Base-by-base conservation (phyloP, 2,113 vertebrate species). In the Hemibagrus wyckioides region DNA sequence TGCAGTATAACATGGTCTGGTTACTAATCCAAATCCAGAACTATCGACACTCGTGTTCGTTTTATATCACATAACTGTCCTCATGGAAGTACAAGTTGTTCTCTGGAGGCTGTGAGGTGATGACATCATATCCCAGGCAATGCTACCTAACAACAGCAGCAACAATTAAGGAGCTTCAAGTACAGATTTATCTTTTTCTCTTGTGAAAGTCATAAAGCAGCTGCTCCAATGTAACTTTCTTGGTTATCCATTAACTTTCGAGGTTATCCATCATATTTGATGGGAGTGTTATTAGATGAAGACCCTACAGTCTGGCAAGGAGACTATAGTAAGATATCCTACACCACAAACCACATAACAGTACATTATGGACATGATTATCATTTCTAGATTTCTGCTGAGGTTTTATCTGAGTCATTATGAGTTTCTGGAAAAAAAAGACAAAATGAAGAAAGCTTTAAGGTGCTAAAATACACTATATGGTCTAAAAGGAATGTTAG, bases 81-180 rank as follows among this genome's bases (percentile, higher is more conserved):
- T 36, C n/a, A 21, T 54, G n/a, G 48, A 79, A 79, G 48, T 30
- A 79, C 28, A 33, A 79, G n/a, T 54, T 19, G n/a, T 79, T n/a
- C 76, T 79, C 76, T 54, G 19, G n/a, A 56, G 77, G 30, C 77
- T 56, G 50, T 56, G n/a, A 56, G n/a, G 75, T 77, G 75, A 52
- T 77, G 75, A 77, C 75, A 77, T 77, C 75, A 77, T 52, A 77
- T 77, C 48, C 21, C 48, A 30, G 75, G 77, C 77, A 80, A 80
- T 54, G 48, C 77, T 80, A 54, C 50, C 77, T 80, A 80, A 80
- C 77, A 80, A 80, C 77, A 56, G 77, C 77, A 54, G 50, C 19
- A 23, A 80, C 50, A 80, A 80, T 80, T 80, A 80, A 56, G 50
- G 9, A 56, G 50, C 50, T 56, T 80, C 15, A 56, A 80, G 52